These are phyloP conservation scores for Narcine bancroftii DNA, from an alignment of 2,113 vertebrate species.

Conservation along the genomic window DNA sequence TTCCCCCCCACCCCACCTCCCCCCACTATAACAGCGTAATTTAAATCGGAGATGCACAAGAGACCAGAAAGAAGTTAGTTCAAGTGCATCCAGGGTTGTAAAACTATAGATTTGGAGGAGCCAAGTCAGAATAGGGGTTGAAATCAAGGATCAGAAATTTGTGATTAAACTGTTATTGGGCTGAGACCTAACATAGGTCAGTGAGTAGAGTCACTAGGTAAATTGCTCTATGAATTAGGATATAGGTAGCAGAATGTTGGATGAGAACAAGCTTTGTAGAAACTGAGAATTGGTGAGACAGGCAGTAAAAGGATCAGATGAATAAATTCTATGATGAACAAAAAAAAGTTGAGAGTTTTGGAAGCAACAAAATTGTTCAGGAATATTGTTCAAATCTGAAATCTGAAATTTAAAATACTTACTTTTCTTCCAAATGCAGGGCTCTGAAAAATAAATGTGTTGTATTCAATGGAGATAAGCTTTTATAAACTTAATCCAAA, in stretches of 20 bases:
- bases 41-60: background rate
- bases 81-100: background rate
- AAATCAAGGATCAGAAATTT: background rate
- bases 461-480: background rate
- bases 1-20: too few relatives aligned
- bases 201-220: background rate
- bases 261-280: background rate
- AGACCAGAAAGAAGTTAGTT: background rate
- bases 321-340: background rate
- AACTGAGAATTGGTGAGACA: background rate
- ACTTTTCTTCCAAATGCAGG: background rate
- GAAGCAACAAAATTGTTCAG: background rate
- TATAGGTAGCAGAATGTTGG: background rate
- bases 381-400: too few relatives aligned
- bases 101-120: background rate
- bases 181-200: background rate
- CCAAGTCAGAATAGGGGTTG: background rate
- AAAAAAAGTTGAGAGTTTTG: background rate
- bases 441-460: too few relatives aligned
- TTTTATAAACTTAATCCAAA: background rate
- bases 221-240: background rate
- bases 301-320: background rate
- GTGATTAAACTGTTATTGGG: background rate
- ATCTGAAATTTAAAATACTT: background rate
- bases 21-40: background rate